These are phyloP conservation scores for Phalacrocorax aristotelis DNA, from an alignment of 2,113 vertebrate genomes.

Conservation along the genomic window DNA sequence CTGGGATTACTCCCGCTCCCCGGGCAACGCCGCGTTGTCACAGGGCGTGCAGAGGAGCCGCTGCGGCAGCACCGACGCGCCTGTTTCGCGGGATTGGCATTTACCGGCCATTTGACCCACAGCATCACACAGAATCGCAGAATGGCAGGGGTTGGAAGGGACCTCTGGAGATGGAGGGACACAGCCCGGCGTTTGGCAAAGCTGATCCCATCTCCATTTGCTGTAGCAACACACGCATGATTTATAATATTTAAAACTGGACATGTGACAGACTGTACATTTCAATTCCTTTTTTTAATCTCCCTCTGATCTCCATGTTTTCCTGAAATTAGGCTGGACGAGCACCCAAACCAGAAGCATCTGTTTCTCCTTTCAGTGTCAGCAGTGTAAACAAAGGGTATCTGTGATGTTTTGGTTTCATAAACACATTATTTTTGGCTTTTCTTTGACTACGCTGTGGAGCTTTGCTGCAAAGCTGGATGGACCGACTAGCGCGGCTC, in stretches of 20 bases:
- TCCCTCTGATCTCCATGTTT: background rate
- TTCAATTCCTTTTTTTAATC: background rate
- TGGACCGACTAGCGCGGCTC: accelerated
- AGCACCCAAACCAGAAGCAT: slow-evolving; percentile 15
- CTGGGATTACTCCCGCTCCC: background rate
- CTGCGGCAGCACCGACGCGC: accelerated
- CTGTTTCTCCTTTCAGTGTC: background rate
- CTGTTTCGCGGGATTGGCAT: background rate
- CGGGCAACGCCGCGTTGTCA: accelerated
- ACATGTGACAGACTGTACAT: background rate
- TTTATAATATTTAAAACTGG: too few species aligned
- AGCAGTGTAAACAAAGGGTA: background rate
- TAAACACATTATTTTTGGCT: background rate
- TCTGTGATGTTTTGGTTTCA: slow-evolving; percentile 1
- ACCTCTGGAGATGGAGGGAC: background rate
- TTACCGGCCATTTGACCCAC: background rate
- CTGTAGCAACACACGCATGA: background rate
- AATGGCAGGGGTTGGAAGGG: too few species aligned
- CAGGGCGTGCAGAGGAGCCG: too few species aligned
- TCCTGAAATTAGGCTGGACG: background rate
- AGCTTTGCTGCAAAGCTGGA: background rate
- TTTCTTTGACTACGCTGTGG: background rate
- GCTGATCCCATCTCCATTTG: background rate
- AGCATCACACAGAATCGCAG: background rate
- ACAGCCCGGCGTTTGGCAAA: background rate